Base-by-base conservation (phyloP, 1,140 invertebrate genomes). In the Magallana ariakensis region DNA sequence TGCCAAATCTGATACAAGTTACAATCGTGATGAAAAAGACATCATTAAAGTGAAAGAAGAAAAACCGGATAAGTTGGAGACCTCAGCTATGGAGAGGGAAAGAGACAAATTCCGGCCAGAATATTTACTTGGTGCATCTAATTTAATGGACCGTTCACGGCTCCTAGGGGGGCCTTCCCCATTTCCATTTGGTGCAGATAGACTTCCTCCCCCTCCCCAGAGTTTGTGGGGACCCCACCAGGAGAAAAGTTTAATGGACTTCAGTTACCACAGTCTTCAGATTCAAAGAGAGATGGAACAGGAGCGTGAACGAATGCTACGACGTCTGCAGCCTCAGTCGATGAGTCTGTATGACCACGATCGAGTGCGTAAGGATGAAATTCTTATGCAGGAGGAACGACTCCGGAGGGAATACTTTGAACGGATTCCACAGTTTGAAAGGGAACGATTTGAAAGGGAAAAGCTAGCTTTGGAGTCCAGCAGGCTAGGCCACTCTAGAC, bases 1-100 rank as follows among this genome's bases (percentile, higher is more conserved):
- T 70, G 70, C 83, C 66, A 92, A 93, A 84, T 85, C 90, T 5
- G 91, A 91, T 80, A 56, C 85, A n/a, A 62, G 85, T 54, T 83
- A 80, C n/a, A 75, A 33, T 75, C 66, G 66, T 75, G 66, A 75
- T 75, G 91, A 92, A n/a, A 91, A 90, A 84, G 6, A 54, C 58
- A 84, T 80, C 33, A 54, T 91, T 13, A 92, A 92, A 88, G 85
- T 92, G 53, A 93, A 93, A 60, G 92, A 93, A 62, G 92, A 93
- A 80, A 87, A 75, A 75, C 19, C 11, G 22, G 66, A 75, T 75
- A 22, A 75, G 5, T 19, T 11, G 2, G 91, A 26, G 83, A 88
- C 33, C 11, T 84, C 84, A 22, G 90, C 90, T 33, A 56, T 89
- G 53, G 89, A 89, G 80, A 88, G 87, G 84, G 26, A 81, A 80